These are phyloP conservation scores for Acanthosepion pharaonis DNA, from an alignment of 2,888 invertebrate species.

Conservation along the genomic window DNA sequence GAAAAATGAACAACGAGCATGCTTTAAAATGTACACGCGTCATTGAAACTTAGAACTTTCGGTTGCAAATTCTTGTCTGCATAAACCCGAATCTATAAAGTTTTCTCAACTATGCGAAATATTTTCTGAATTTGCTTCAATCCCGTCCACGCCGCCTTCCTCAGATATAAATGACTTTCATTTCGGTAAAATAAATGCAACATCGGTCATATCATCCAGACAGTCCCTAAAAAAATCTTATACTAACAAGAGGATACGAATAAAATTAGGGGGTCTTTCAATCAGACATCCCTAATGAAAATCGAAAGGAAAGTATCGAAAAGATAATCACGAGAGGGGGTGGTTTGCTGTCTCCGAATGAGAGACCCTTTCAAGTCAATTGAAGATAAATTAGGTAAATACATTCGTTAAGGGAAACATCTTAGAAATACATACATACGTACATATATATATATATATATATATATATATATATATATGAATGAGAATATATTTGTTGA, in stretches of 20 bases:
- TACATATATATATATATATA: not conserved
- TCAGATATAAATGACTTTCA: not conserved
- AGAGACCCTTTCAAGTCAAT: not conserved
- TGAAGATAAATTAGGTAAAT: not conserved
- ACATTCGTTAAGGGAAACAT: not conserved
- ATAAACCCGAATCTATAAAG: not conserved
- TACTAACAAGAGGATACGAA: not conserved
- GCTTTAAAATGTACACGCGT: not conserved
- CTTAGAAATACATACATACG: not conserved
- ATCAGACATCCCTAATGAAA: not conserved
- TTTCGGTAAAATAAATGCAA: not conserved
- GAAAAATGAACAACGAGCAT: not conserved
- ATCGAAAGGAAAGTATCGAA: not conserved
- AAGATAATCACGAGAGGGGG: not conserved
- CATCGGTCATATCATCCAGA: not conserved
- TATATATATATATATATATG: not conserved
- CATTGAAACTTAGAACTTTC: not conserved
- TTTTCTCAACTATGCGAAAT: not conserved
- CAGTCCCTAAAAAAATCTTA: not conserved
- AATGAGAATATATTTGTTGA: not conserved
- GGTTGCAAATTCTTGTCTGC: not conserved
- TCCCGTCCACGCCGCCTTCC: not conserved
- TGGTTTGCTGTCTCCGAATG: not conserved
- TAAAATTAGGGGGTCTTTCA: not conserved
- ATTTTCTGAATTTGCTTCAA: not conserved